phyloP scores from a whole-genome alignment of 1,140 invertebrate genomes.

The Zaprionus gabonicus region DNA sequence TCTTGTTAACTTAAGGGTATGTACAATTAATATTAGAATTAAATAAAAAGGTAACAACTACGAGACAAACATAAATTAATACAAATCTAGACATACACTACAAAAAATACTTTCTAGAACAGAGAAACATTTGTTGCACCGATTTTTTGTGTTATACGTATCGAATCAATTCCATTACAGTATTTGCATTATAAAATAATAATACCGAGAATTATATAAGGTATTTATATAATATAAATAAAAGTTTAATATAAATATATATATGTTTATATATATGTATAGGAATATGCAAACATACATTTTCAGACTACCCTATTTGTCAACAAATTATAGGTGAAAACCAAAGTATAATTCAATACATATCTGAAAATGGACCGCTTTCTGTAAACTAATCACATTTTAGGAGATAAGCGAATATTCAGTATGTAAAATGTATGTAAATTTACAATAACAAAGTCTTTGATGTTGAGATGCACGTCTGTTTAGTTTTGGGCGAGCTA shows the following conservation, averaged over 20 bases:
- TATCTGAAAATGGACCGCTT: slow-evolving; percentile 24
- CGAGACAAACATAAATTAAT: slow-evolving; percentile 62
- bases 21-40: slow-evolving; percentile 75
- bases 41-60: slow-evolving; percentile 67
- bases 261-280: slow-evolving; percentile 40
- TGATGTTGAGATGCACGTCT: slow-evolving; percentile 73
- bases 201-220: slow-evolving; percentile 72
- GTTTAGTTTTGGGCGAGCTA: slow-evolving; percentile 60
- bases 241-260: slow-evolving; percentile 48
- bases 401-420: slow-evolving; percentile 31
- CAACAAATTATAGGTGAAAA: slow-evolving; percentile 12
- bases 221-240: slow-evolving; percentile 52
- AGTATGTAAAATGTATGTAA: slow-evolving; percentile 46
- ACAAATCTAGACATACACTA: slow-evolving; percentile 64
- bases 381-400: slow-evolving; percentile 38
- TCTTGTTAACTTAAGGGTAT: slow-evolving; percentile 65
- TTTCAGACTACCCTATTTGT: slow-evolving; percentile 5
- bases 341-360: slow-evolving; percentile 12
- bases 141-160: slow-evolving; percentile 30
- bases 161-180: slow-evolving; percentile 75
- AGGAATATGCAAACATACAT: slow-evolving; percentile 52
- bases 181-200: slow-evolving; percentile 71
- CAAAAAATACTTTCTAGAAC: slow-evolving; percentile 63
- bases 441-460: slow-evolving; percentile 74
- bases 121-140: slow-evolving; percentile 40